phyloP scores from a whole-genome alignment of 2,888 invertebrate genomes.

The Sinohyriopsis cumingii region DNA sequence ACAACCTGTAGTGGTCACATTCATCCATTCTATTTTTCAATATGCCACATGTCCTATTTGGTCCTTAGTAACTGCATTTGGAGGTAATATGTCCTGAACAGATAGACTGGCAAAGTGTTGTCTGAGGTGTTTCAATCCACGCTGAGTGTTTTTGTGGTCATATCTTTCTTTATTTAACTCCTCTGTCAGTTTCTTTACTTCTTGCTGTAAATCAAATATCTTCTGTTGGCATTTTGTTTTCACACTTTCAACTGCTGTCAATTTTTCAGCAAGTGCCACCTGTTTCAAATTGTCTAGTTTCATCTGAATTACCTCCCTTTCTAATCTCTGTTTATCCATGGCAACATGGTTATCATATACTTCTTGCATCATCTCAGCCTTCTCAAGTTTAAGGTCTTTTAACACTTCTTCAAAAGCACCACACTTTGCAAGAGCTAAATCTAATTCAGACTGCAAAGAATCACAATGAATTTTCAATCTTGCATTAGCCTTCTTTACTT shows the following conservation, averaged over 20 bases:
- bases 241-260: slow-evolving; percentile 50
- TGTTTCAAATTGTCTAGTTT: slow-evolving; percentile 46
- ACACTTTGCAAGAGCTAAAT: slow-evolving; percentile 47
- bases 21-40: slow-evolving; percentile 5
- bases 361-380: slow-evolving; percentile 51
- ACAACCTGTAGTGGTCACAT: too few species aligned
- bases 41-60: slow-evolving; percentile 49
- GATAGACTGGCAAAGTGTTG: slow-evolving; percentile 62
- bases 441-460: slow-evolving; percentile 52
- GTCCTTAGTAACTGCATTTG: slow-evolving; percentile 45
- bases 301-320: slow-evolving; percentile 47
- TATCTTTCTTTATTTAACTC: slow-evolving; percentile 52
- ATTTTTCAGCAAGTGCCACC: slow-evolving; percentile 49
- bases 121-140: slow-evolving; percentile 60
- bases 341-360: slow-evolving; percentile 48
- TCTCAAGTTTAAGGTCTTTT: slow-evolving; percentile 53
- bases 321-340: slow-evolving; percentile 54
- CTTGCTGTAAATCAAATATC: slow-evolving; percentile 52
- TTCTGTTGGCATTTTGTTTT: slow-evolving; percentile 52
- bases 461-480: slow-evolving; percentile 60
- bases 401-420: slow-evolving; percentile 60
- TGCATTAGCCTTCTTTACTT: slow-evolving; percentile 58
- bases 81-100: slow-evolving; percentile 47
- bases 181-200: slow-evolving; percentile 44
- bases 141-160: slow-evolving; percentile 50